Evolutionary conservation across 2,113 vertebrate species (phyloP).

Genomic region (Rynchops niger): DNA sequence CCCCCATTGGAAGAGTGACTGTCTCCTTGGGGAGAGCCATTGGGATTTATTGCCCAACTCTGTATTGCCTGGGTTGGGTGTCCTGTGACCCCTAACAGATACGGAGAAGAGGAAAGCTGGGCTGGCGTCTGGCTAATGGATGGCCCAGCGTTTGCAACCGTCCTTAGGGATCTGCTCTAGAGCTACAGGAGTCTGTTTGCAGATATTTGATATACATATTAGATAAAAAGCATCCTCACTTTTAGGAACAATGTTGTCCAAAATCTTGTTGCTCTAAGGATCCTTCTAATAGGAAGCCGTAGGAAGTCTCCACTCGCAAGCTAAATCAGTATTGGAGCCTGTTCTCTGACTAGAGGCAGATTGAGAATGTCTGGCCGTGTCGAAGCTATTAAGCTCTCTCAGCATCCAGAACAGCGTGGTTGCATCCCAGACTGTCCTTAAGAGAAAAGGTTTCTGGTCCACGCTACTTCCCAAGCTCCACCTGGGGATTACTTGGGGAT

Average conservation of each 20-base stretch:
- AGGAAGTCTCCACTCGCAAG: not conserved
- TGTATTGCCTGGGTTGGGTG: not conserved
- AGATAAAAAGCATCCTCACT: not conserved
- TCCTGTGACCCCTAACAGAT: not conserved
- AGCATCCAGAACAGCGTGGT: not conserved
- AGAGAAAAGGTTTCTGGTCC: not conserved
- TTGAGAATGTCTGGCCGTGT: not conserved
- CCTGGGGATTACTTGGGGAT: not conserved
- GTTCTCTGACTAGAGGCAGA: not conserved
- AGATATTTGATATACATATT: rapidly evolving
- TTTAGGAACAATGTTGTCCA: not conserved
- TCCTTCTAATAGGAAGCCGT: not conserved
- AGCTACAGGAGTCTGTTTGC: not conserved
- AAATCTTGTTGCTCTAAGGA: not conserved
- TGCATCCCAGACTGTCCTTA: not conserved
- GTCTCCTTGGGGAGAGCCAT: not conserved
- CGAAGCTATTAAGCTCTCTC: not conserved
- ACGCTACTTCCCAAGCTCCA: not conserved
- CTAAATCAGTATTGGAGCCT: not conserved
- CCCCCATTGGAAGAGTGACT: not conserved
- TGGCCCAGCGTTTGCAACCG: not conserved
- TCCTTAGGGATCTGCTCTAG: not conserved
- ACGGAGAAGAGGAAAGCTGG: not conserved
- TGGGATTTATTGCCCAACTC: not conserved
- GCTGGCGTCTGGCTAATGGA: not conserved